Percentiles rank a stretch among this genome's conserved stretches.
Evolutionary conservation across 2,113 vertebrate species (phyloP).

Genomic region (Melospiza georgiana): DNA sequence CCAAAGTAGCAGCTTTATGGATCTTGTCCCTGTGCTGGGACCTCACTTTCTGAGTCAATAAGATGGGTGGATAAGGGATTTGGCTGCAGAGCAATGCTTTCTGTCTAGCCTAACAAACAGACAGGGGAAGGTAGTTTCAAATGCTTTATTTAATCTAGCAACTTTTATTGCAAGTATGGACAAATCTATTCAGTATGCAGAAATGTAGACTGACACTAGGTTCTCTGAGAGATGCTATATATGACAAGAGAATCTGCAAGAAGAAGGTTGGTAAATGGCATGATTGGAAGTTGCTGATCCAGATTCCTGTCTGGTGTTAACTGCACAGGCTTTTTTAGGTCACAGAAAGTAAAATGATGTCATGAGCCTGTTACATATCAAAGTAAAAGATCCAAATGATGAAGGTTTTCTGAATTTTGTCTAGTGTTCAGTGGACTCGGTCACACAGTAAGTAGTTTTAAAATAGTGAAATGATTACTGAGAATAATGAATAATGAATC

Average conservation of each 20-base stretch:
- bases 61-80: background rate
- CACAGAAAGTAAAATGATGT: background rate
- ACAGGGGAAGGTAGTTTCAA: background rate
- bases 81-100: background rate
- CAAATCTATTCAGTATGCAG: background rate
- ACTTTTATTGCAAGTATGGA: background rate
- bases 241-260: background rate
- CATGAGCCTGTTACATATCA: background rate
- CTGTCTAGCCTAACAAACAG: background rate
- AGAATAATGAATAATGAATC: background rate
- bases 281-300: background rate
- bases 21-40: background rate
- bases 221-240: background rate
- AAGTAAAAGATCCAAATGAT: background rate
- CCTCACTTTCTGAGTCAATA: background rate
- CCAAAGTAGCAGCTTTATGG: background rate
- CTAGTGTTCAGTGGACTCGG: background rate
- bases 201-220: background rate
- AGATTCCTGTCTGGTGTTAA: background rate
- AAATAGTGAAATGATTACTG: background rate
- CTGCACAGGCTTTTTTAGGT: background rate
- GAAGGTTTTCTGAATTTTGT: background rate
- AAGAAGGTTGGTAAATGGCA: accelerated
- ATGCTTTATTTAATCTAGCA: background rate
- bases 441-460: background rate